Percentiles rank a stretch among this genome's conserved stretches.
Conservation (phyloP, 2,888 invertebrate genomes). For the Gymnosoma rotundatum region DNA sequence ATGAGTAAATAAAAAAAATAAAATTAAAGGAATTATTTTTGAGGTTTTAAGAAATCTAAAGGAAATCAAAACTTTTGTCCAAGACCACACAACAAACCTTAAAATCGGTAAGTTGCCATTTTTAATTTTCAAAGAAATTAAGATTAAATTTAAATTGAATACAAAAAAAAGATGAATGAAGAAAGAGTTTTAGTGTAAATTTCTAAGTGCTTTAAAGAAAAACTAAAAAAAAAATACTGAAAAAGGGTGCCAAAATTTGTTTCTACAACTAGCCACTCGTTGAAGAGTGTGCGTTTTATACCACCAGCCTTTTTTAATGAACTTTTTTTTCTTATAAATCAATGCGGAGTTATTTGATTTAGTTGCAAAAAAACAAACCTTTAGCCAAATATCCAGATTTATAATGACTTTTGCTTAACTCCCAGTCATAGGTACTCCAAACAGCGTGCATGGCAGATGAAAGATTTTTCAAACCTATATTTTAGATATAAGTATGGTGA, state of each 20-base stretch:
- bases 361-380: conserved; percentile 71
- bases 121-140: conserved; percentile 24
- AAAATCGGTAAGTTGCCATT: not conserved
- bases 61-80: not conserved
- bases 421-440: conserved; percentile 83
- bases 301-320: conserved; percentile 68
- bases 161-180: conserved; percentile 19
- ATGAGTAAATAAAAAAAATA: conserved; percentile 16
- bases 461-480: conserved; percentile 83
- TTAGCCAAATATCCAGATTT: conserved; percentile 85
- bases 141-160: conserved; percentile 8
- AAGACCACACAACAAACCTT: not conserved
- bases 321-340: conserved; percentile 51
- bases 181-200: conserved; percentile 43
- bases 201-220: conserved; percentile 53
- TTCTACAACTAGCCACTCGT: conserved; percentile 68
- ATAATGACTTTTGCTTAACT: conserved; percentile 81
- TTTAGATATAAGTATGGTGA: conserved; percentile 68
- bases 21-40: not conserved
- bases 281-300: conserved; percentile 66
- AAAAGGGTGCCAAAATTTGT: conserved; percentile 53
- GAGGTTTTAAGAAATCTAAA: not conserved
- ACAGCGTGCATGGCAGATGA: conserved; percentile 84
- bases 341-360: conserved; percentile 63
- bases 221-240: conserved; percentile 32